These are phyloP conservation scores for Lepidocyrtinus sp. DNA, from an alignment of 2,888 invertebrate species.

Conservation along the genomic window DNA sequence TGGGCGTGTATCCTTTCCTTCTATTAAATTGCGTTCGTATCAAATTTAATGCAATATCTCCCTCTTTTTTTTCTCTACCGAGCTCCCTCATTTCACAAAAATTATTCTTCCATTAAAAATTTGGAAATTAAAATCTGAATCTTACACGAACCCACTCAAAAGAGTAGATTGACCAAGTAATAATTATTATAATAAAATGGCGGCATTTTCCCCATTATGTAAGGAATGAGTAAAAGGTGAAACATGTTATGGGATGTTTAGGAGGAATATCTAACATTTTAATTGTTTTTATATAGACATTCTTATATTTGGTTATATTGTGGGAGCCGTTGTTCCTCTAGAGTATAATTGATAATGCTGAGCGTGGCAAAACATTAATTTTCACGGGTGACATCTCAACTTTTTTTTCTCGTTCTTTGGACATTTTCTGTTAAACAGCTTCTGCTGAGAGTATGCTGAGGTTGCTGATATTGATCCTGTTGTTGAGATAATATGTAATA, in stretches of 20 bases:
- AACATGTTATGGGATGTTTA: neutral
- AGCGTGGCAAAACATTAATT: constrained; percentile 52
- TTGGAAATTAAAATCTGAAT: constrained; percentile 46
- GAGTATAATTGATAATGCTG: constrained; percentile 52
- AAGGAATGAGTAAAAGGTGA: neutral
- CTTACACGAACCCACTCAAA: constrained; percentile 20
- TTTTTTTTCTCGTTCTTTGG: constrained; percentile 15
- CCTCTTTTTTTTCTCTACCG: neutral
- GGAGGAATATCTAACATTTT: constrained; percentile 23
- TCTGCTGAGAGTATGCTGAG: no score
- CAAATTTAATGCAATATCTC: constrained; percentile 41
- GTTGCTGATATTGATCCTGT: neutral
- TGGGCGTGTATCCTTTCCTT: constrained; percentile 38
- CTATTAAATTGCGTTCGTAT: constrained; percentile 57
- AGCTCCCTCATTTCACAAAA: neutral
- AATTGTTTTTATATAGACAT: constrained; percentile 55
- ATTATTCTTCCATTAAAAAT: constrained; percentile 30
- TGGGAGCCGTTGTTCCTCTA: constrained; percentile 53
- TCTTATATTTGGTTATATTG: constrained; percentile 4
- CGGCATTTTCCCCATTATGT: neutral
- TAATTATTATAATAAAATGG: constrained; percentile 2
- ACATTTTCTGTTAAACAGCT: no score
- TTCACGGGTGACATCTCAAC: constrained; percentile 50
- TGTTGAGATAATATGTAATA: no score
- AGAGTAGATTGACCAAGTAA: neutral